phyloP scores from a whole-genome alignment of 2,888 invertebrate species.

The Troilus luridus region DNA sequence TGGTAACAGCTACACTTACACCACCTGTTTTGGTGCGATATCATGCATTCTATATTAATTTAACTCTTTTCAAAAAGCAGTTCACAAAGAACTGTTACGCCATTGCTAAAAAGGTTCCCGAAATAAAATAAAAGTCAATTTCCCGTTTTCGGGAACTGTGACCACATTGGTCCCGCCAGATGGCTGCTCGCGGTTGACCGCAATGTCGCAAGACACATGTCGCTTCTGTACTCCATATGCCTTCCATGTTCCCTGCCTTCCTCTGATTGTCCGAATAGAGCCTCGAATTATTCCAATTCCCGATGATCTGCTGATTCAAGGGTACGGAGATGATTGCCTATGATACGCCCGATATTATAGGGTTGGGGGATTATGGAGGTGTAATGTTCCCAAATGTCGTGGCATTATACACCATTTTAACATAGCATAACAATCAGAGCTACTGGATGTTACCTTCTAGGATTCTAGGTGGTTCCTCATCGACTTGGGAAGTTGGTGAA shows the following conservation, averaged over 20 bases:
- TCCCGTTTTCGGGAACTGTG: background rate
- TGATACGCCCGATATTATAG: background rate
- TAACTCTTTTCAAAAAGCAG: background rate
- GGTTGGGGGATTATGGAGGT: background rate
- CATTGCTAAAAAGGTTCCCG: background rate
- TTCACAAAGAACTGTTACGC: background rate
- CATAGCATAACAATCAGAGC: background rate
- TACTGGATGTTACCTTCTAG: background rate
- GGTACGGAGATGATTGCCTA: background rate
- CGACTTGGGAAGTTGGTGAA: background rate
- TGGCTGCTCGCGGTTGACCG: background rate
- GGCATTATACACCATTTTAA: background rate
- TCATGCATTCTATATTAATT: background rate
- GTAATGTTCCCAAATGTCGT: background rate
- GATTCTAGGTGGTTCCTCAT: background rate
- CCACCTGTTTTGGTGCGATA: background rate
- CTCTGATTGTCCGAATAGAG: background rate
- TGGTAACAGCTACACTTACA: too few relatives aligned
- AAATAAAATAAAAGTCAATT: background rate
- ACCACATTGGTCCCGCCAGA: background rate
- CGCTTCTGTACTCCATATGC: background rate
- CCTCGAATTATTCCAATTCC: background rate
- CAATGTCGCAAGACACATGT: constrained; percentile 2
- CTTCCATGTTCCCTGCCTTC: background rate
- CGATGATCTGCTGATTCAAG: background rate